A percentile compares a stretch with the other conserved stretches of the same genome.
Conservation (phyloP, 2,888 invertebrate genomes). For the Drosophila neutralis region DNA sequence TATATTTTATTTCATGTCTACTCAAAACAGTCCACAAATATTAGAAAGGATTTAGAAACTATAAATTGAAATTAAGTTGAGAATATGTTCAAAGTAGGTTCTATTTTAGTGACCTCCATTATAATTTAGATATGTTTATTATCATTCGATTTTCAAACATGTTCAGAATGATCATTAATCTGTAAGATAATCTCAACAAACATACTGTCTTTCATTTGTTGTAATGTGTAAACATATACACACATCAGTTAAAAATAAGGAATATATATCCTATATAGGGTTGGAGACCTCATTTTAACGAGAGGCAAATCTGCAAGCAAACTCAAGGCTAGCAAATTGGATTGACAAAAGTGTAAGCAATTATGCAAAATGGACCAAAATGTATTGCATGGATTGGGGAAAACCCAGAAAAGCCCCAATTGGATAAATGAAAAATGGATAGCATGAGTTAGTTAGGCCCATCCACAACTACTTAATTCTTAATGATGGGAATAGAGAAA, state of each 20-base stretch:
- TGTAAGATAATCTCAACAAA: too few relatives aligned
- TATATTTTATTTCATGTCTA: too few relatives aligned
- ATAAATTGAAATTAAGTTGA: not conserved
- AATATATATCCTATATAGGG: too few relatives aligned
- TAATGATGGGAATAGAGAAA: too few relatives aligned
- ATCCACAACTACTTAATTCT: not conserved
- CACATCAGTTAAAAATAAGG: too few relatives aligned
- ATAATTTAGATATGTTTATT: not conserved
- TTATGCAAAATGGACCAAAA: not conserved
- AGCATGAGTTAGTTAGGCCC: not conserved
- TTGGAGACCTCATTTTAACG: too few relatives aligned
- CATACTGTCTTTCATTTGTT: too few relatives aligned
- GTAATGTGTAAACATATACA: too few relatives aligned
- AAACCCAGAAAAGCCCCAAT: not conserved
- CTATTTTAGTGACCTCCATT: not conserved
- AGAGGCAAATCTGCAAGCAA: not conserved
- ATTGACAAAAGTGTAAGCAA: not conserved
- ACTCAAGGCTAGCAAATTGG: not conserved
- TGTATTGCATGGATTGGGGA: not conserved
- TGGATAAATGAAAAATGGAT: not conserved
- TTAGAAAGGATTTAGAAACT: not conserved
- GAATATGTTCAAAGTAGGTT: not conserved
- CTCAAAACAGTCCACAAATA: not conserved
- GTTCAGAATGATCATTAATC: not conserved
- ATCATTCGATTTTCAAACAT: not conserved